Conservation (phyloP, 2,113 vertebrate genomes). For the Brevimyrus niger region DNA sequence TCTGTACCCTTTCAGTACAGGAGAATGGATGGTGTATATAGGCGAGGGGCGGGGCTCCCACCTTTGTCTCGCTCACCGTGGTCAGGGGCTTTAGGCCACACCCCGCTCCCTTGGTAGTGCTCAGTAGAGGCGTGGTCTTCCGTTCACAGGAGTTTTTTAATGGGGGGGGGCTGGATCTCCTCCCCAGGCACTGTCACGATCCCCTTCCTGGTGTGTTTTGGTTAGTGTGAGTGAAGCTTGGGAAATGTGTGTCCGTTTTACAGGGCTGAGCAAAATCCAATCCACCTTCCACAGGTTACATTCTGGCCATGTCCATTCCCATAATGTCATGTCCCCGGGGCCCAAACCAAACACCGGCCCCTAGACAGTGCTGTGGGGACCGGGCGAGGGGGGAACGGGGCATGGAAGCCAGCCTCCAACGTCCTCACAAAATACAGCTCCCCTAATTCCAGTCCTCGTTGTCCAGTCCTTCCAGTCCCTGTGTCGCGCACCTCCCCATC, state of each 20-base stretch:
- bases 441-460: background rate
- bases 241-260: conserved; percentile 16
- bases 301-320: background rate
- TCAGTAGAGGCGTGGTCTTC: background rate
- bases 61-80: background rate
- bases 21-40: background rate
- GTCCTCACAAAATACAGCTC: background rate
- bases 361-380: background rate
- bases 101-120: background rate
- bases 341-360: background rate
- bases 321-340: no score
- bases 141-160: background rate
- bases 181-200: conserved; percentile 50
- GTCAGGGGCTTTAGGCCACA: background rate
- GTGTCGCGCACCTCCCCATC: background rate
- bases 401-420: background rate
- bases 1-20: background rate
- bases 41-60: background rate
- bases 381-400: no score
- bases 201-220: conserved; percentile 38
- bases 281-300: background rate
- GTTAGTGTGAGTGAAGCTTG: conserved; percentile 44
- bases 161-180: conserved; percentile 29
- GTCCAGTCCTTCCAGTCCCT: no score
- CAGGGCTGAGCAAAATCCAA: background rate